Evolutionary conservation across 2,888 invertebrate genomes (phyloP).

Genomic region (Zhuqinia jingwanae): DNA sequence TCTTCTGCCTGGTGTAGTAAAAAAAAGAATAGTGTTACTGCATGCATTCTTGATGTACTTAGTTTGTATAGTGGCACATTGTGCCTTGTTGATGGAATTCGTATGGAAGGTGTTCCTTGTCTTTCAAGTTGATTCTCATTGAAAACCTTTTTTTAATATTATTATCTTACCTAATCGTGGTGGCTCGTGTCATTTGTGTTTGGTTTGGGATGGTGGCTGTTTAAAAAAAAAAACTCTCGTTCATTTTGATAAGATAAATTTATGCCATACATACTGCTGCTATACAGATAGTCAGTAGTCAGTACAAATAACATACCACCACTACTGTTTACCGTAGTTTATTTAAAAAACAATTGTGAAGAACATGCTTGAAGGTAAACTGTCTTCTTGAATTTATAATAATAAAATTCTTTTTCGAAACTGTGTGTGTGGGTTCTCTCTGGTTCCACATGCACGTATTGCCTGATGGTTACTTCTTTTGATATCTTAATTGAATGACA

Average conservation of each 20-base stretch:
- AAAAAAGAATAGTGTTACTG: not conserved
- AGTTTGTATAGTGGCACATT: not conserved
- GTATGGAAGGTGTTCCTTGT: conserved; percentile 25
- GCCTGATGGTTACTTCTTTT: conserved; percentile 39
- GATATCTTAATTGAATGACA: conserved; percentile 72
- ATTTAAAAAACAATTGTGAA: too few relatives aligned
- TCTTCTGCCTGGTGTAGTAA: conserved; percentile 14
- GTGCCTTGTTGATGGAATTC: not conserved
- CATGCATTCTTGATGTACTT: not conserved
- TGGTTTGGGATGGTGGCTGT: too few relatives aligned
- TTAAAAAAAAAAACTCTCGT: too few relatives aligned
- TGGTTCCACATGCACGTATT: not conserved
- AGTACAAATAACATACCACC: too few relatives aligned
- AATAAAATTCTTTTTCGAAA: conserved; percentile 24
- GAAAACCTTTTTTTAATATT: too few relatives aligned
- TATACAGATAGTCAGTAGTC: too few relatives aligned
- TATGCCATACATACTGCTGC: too few relatives aligned
- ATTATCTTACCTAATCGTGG: too few relatives aligned
- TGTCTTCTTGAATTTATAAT: conserved; percentile 54
- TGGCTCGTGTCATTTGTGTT: too few relatives aligned
- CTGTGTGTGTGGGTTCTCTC: not conserved
- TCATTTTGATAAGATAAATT: too few relatives aligned
- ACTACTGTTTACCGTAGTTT: too few relatives aligned
- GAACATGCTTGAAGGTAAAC: not conserved
- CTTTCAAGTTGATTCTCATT: too few relatives aligned